Evolutionary conservation across 2,113 vertebrate species (phyloP).

Genomic region (Neogobius melanostomus): DNA sequence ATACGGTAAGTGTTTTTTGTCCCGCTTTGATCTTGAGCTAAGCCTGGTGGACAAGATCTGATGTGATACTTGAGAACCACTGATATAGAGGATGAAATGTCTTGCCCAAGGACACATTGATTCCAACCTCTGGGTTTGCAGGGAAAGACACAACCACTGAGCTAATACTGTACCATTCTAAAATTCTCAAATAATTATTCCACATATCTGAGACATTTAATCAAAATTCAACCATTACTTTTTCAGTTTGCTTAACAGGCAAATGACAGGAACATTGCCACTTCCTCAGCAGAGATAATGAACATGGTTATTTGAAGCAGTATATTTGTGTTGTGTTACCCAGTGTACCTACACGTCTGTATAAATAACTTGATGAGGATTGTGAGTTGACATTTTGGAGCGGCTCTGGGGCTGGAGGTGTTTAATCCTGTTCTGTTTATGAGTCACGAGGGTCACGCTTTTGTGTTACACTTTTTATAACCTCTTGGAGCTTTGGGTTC

Average conservation of each 20-base stretch:
- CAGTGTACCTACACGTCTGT: slow-evolving; percentile 1
- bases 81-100: no score
- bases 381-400: slow-evolving; percentile 24
- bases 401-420: slow-evolving; percentile 5
- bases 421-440: slow-evolving; percentile 30
- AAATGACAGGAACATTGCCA: neutral
- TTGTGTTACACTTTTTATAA: slow-evolving; percentile 24
- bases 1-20: no score
- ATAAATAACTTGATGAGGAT: slow-evolving; percentile 20
- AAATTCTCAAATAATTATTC: no score
- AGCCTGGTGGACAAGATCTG: no score
- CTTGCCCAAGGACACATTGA: no score
- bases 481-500: slow-evolving; percentile 31
- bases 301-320: neutral
- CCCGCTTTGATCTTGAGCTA: no score
- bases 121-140: no score
- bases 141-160: no score
- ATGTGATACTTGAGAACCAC: no score
- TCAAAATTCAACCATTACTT: neutral
- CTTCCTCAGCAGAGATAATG: neutral
- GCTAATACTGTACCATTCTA: no score
- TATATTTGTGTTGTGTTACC: neutral
- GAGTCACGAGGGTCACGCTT: slow-evolving; percentile 16
- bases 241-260: neutral
- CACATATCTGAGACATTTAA: neutral